Evolutionary conservation across 37 sponge, comb jelly and placozoan species (phyloP).

Genomic region (Halichondria panicea): DNA sequence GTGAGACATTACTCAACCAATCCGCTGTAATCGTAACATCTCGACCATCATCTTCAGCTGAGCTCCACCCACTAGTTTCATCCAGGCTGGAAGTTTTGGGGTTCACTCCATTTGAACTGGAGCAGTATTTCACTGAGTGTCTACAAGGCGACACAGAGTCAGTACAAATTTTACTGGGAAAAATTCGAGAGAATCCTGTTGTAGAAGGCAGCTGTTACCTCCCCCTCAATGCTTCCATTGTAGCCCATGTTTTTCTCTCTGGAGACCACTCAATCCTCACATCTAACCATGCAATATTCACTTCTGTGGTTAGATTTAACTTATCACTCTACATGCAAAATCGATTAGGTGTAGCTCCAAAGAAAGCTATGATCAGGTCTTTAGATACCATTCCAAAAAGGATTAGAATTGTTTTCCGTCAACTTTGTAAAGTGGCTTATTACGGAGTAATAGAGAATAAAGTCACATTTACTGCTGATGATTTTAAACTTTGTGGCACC

Average conservation of each 20-base stretch:
- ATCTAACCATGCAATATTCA: too few species aligned
- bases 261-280: too few species aligned
- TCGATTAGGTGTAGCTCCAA: too few species aligned
- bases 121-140: neutral
- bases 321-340: too few species aligned
- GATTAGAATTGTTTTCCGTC: neutral
- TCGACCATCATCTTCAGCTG: neutral
- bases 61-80: neutral
- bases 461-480: neutral
- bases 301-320: too few species aligned
- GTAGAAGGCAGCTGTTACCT: too few species aligned
- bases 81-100: neutral
- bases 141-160: too few species aligned
- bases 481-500: too few species aligned
- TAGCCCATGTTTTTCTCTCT: too few species aligned
- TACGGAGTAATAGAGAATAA: neutral
- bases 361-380: neutral
- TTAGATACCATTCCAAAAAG: neutral
- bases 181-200: too few species aligned
- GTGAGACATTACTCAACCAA: neutral
- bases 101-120: neutral
- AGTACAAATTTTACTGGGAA: too few species aligned
- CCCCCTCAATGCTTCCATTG: too few species aligned
- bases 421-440: conserved; percentile 5
- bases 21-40: conserved; percentile 13